Evolutionary conservation across 1,140 invertebrate species (phyloP).

Genomic region (Scaptomyza pallida): DNA sequence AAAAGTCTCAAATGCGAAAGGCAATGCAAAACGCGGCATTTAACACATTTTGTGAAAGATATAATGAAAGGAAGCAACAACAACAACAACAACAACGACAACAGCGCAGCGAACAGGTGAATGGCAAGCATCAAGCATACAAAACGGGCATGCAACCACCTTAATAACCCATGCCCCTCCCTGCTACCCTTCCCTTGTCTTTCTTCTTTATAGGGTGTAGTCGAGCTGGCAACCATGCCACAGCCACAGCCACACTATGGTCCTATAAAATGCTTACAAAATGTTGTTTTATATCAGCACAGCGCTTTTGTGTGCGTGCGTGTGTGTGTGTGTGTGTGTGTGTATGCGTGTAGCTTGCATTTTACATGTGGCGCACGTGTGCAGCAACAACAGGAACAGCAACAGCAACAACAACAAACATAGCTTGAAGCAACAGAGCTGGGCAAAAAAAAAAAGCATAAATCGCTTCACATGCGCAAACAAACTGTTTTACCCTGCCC

Average conservation of each 20-base stretch:
- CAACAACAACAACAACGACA: background rate
- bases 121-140: constrained; percentile 11
- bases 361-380: constrained; percentile 77
- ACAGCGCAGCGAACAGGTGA: constrained; percentile 9
- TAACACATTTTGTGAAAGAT: constrained; percentile 73
- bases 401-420: constrained; percentile 40
- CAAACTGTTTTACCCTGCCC: constrained; percentile 43
- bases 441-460: constrained; percentile 54
- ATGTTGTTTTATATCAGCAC: constrained; percentile 76
- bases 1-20: constrained; percentile 55
- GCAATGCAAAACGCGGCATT: constrained; percentile 80
- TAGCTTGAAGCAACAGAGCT: constrained; percentile 50
- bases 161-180: background rate
- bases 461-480: constrained; percentile 75
- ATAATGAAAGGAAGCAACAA: constrained; percentile 28
- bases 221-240: constrained; percentile 10
- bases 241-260: constrained; percentile 63
- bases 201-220: background rate
- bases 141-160: constrained; percentile 11
- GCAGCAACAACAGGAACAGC: constrained; percentile 49
- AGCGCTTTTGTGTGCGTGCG: constrained; percentile 1
- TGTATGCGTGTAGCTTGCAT: constrained; percentile 60
- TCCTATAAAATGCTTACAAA: constrained; percentile 80
- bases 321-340: constrained; percentile 24
- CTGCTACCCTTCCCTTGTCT: background rate